Percentiles rank a stretch among this genome's conserved stretches.
Conservation (phyloP, 2,888 invertebrate species). For the Torymus tubicola region DNA sequence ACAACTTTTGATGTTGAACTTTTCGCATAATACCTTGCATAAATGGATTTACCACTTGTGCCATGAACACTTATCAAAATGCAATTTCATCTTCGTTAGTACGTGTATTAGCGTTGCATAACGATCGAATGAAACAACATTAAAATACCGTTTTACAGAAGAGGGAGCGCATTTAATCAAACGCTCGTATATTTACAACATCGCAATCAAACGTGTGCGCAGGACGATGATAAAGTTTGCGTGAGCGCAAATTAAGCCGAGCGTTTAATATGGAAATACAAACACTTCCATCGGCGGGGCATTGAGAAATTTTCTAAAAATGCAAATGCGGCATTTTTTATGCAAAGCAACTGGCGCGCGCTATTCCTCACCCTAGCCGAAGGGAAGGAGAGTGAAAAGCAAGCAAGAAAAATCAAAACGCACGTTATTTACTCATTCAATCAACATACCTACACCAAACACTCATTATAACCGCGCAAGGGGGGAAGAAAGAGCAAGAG, state of each 20-base stretch:
- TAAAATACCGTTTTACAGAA: not conserved
- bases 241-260: conserved; percentile 1
- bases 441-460: conserved; percentile 56
- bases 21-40: no score
- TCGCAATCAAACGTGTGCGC: not conserved
- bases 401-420: not conserved
- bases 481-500: not conserved
- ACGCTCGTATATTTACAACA: not conserved
- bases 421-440: conserved; percentile 56
- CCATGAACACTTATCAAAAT: no score
- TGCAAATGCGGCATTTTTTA: conserved; percentile 41
- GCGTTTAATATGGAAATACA: conserved; percentile 16
- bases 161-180: not conserved
- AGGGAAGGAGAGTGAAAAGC: conserved; percentile 17
- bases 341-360: not conserved
- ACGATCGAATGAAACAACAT: not conserved
- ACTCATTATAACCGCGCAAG: conserved; percentile 50
- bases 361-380: no score
- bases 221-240: conserved; percentile 3
- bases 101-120: no score
- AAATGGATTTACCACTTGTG: no score
- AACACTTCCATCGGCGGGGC: not conserved
- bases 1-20: no score
- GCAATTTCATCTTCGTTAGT: not conserved
- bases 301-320: not conserved